phyloP scores from a whole-genome alignment of 2,797 vertebrate species.

The Protonibea diacanthus region DNA sequence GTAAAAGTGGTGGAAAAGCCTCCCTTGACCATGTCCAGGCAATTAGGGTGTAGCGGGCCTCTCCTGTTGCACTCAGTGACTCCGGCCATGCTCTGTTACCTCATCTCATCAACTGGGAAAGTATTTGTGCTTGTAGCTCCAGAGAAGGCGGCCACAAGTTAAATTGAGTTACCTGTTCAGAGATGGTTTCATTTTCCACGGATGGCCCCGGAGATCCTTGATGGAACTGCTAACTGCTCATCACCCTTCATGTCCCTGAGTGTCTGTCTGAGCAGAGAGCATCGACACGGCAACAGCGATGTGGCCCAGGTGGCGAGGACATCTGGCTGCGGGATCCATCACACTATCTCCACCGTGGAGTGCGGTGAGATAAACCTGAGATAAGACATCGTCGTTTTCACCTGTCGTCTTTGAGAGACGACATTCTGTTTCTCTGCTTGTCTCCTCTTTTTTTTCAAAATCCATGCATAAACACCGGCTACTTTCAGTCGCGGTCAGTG shows the following conservation, averaged over 20 bases:
- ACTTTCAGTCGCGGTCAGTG: not conserved
- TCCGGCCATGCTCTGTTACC: conserved; percentile 82
- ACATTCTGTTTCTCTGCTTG: not conserved
- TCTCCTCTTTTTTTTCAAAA: conserved; percentile 12
- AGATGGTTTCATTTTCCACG: conserved; percentile 84
- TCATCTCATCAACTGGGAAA: conserved; percentile 83
- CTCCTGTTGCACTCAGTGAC: conserved; percentile 75
- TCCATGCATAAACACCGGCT: not conserved
- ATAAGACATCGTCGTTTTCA: conserved; percentile 20
- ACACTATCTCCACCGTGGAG: conserved; percentile 47
- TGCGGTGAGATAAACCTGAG: conserved; percentile 45
- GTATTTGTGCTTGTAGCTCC: conserved; percentile 81
- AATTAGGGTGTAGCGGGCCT: conserved; percentile 73
- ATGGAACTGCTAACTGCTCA: conserved; percentile 83
- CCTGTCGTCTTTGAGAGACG: conserved; percentile 12
- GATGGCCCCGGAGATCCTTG: conserved; percentile 80
- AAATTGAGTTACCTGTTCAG: conserved; percentile 86
- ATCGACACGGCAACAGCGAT: conserved; percentile 30
- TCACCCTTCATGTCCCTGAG: conserved; percentile 73
- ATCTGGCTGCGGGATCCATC: conserved; percentile 67
- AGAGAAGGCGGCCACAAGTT: conserved; percentile 76
- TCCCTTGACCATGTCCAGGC: conserved; percentile 79
- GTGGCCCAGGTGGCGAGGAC: conserved; percentile 64
- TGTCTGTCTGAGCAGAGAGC: conserved; percentile 68
- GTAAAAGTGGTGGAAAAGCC: conserved; percentile 71